Evolutionary conservation across 2,888 invertebrate genomes (phyloP), one percentile per base, ranked within the genome.

Genomic region (Cantharis nigra): DNA sequence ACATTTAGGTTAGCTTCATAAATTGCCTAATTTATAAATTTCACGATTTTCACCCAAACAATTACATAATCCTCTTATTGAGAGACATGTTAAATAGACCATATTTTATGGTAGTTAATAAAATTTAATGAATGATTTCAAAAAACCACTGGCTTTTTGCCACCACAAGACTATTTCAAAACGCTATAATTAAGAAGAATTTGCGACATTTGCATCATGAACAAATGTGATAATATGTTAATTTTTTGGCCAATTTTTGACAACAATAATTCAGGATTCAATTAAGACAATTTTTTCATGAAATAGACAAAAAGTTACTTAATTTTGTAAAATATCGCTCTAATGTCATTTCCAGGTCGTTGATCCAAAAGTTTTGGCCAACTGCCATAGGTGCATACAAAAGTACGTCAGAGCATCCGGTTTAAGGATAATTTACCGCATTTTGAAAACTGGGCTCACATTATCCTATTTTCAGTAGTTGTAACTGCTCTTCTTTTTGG

Each of bases 341-440:
- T 49, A n/a, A 49, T 49, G 49, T 49, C 49, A 49, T 49, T 49
- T 49, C 49, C 49, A 62, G 73, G 73, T 73, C 73, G 69, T 73
- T 73, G 73, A 67, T 73, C 73, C 69, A 67, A 69, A 26, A 20
- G 26, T 33, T 73, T 73, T 73, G 73, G 73, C 73, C n/a, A 73
- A 11, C 69, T 73, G 73, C 73, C 73, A 73, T 65, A 69, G 67
- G 69, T 73, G 73, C 73, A 73, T 33, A 67, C 73, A 69, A 67
- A 67, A 67, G 23, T 23, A n/a, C 20, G 65, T 67, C 65, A 26
- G 26, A 67, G 65, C 23, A 67, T 67, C 65, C 65, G 65, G 65
- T 67, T 67, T 23, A 23, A 67, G 65, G 65, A 67, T 67, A 23
- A 67, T 67, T 67, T 26, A 67, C 23, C 65, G n/a, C 26, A 67